A percentile compares a stretch with the other conserved stretches of the same genome.
Evolutionary conservation across 2,888 invertebrate genomes (phyloP).

Genomic region (Trachelus iudaicus): DNA sequence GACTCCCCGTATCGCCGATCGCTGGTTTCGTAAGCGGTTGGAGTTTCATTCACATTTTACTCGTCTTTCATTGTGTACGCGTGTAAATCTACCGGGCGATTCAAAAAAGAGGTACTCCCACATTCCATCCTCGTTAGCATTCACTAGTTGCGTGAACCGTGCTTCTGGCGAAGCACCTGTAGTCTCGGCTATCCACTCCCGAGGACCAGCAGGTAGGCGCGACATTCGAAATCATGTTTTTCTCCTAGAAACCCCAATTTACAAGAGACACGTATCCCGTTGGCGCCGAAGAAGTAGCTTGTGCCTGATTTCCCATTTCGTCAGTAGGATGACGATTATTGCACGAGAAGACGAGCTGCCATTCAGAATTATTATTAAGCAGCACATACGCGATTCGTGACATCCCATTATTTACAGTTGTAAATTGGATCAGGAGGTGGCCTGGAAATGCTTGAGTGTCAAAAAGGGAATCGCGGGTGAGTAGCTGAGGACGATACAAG

Average conservation of each 20-base stretch:
- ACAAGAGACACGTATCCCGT: background rate
- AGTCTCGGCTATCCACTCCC: background rate
- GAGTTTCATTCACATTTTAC: no score
- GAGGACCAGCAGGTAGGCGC: background rate
- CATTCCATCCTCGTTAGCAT: background rate
- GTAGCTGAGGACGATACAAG: background rate
- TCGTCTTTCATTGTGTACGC: background rate
- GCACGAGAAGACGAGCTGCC: background rate
- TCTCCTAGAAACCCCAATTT: background rate
- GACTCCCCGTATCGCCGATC: background rate
- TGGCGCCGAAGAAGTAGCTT: background rate
- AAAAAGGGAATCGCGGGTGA: background rate
- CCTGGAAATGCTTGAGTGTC: conserved; percentile 4
- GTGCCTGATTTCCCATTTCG: background rate
- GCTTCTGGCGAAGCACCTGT: background rate
- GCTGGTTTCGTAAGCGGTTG: background rate
- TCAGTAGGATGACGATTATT: no score
- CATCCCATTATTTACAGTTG: background rate
- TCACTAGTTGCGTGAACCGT: background rate
- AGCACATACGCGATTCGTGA: conserved; percentile 12
- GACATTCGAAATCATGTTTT: background rate
- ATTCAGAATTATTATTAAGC: background rate
- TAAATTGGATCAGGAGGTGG: conserved; percentile 10
- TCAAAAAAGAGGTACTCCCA: background rate
- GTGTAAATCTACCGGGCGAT: background rate